A percentile compares a stretch with the other conserved stretches of the same genome.
phyloP scores from a whole-genome alignment of 2,888 invertebrate species.

The Caenorhabditis sp. region DNA sequence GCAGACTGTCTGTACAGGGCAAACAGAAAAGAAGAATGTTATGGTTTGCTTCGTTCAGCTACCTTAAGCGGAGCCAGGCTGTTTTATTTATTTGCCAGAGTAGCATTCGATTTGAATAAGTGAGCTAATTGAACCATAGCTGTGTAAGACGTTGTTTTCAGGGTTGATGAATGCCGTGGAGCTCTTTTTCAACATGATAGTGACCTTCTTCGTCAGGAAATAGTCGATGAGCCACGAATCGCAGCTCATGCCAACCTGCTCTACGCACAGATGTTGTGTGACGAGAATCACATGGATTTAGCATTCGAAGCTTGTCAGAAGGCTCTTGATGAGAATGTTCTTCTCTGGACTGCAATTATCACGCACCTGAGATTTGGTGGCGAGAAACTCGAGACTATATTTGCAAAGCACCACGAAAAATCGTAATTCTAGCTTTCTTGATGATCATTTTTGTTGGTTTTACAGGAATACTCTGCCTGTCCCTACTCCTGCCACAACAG shows the following conservation, averaged over 20 bases:
- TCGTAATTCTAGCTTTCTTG: slow-evolving; percentile 15
- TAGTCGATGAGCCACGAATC: slow-evolving; percentile 33
- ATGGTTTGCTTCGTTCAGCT: slow-evolving; percentile 18
- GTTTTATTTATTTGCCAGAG: slow-evolving; percentile 76
- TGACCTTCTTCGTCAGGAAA: slow-evolving; percentile 23
- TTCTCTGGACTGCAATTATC: slow-evolving; percentile 67
- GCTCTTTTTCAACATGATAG: slow-evolving; percentile 52
- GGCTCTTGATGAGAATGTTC: slow-evolving; percentile 57
- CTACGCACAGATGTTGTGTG: slow-evolving; percentile 56
- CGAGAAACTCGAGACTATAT: slow-evolving; percentile 3
- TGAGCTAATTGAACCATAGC: slow-evolving; percentile 42
- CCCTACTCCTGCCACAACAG: not conserved
- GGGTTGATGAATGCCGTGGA: slow-evolving; percentile 47
- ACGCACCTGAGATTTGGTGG: slow-evolving; percentile 55
- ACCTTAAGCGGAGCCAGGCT: slow-evolving; percentile 31
- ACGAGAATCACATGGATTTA: slow-evolving; percentile 43
- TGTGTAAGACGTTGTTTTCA: slow-evolving; percentile 10
- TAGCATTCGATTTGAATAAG: slow-evolving; percentile 76
- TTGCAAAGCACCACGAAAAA: slow-evolving; percentile 38
- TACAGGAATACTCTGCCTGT: slow-evolving; percentile 6
- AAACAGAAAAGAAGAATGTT: slow-evolving; percentile 55
- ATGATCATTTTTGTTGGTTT: not conserved
- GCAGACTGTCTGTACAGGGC: slow-evolving; percentile 52
- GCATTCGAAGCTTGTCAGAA: slow-evolving; percentile 57
- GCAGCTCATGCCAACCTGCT: slow-evolving; percentile 67